phyloP scores from a whole-genome alignment of 2,113 vertebrate genomes.

The Hemiprocne comata region DNA sequence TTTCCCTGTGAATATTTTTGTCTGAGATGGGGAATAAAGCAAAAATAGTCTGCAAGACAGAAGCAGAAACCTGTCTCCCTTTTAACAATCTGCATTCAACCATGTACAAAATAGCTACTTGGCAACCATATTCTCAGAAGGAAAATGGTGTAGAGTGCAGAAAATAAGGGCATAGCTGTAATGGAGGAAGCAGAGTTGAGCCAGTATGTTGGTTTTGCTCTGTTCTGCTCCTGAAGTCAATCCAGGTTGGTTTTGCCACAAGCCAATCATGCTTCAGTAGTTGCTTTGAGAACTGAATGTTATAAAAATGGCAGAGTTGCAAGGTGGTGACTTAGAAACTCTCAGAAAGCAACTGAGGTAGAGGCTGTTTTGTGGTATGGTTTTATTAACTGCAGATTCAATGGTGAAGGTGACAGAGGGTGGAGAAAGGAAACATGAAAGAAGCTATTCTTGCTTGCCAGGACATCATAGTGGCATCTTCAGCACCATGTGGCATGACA shows the following conservation, averaged over 20 bases:
- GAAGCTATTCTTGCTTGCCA: background rate
- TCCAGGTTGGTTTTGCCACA: background rate
- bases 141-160: background rate
- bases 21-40: background rate
- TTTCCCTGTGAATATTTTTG: background rate
- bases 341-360: background rate
- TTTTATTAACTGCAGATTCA: background rate
- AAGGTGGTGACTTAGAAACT: background rate
- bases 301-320: background rate
- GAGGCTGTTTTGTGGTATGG: background rate
- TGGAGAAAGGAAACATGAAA: background rate
- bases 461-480: background rate
- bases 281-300: background rate
- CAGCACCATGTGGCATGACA: background rate
- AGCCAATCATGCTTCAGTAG: background rate
- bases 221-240: background rate
- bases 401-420: background rate
- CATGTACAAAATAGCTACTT: conserved; percentile 27
- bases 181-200: background rate
- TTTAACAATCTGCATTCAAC: conserved; percentile 1
- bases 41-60: background rate
- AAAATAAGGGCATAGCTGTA: background rate
- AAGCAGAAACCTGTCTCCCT: background rate
- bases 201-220: background rate
- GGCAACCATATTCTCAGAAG: conserved; percentile 21